A percentile compares a stretch with the other conserved stretches of the same genome.
phyloP scores from a whole-genome alignment of 2,113 vertebrate species.

The Erythrocebus patas region DNA sequence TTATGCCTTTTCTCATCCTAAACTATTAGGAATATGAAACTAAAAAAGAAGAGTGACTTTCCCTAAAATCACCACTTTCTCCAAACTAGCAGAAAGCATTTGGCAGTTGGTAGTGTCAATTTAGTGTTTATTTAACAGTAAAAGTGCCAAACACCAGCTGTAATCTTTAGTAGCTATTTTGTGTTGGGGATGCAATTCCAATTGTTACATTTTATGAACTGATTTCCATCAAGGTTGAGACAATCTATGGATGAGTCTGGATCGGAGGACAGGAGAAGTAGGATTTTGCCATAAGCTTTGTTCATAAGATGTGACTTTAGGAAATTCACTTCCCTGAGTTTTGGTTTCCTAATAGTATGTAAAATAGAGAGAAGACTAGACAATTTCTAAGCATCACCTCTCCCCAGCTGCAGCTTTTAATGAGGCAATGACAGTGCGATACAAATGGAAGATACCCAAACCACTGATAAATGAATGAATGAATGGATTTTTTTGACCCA shows the following conservation, averaged over 20 bases:
- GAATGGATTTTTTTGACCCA: not conserved
- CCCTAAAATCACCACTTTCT: too few relatives aligned
- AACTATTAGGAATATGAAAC: not conserved
- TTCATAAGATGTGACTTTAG: not conserved
- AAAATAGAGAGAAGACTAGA: not conserved
- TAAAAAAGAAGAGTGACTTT: too few relatives aligned
- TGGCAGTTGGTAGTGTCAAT: constrained; percentile 17
- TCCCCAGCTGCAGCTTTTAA: not conserved
- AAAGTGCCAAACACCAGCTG: constrained; percentile 17
- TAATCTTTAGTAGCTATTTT: constrained; percentile 45
- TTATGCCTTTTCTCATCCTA: not conserved
- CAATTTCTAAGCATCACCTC: not conserved
- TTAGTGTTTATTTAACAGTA: constrained; percentile 40
- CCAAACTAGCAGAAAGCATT: not conserved
- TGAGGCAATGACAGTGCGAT: not conserved
- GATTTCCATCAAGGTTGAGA: not conserved
- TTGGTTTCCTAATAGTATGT: not conserved
- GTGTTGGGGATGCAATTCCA: not conserved
- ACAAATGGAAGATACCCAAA: not conserved
- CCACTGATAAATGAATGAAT: not conserved
- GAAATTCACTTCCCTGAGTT: not conserved
- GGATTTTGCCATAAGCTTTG: not conserved
- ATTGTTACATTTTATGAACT: constrained; percentile 29
- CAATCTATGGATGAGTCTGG: not conserved
- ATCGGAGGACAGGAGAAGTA: not conserved